phyloP scores from a whole-genome alignment of 2,797 vertebrate species.

The Schizothorax lantsangensis region DNA sequence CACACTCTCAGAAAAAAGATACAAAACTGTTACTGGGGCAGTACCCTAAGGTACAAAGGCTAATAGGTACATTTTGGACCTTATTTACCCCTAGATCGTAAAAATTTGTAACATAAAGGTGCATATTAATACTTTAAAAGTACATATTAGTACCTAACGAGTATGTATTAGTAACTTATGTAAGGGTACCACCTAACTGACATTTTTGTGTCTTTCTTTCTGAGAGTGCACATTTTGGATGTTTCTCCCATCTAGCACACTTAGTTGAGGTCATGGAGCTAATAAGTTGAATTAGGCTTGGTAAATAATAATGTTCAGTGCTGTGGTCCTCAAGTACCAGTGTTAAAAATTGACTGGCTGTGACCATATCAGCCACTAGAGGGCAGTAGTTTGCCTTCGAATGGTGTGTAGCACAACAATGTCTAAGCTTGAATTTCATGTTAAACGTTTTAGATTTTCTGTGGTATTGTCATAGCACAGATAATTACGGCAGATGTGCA shows the following conservation, averaged over 20 bases:
- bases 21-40: neutral
- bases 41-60: neutral
- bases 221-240: neutral
- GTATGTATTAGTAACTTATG: neutral
- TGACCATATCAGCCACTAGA: constrained; percentile 16
- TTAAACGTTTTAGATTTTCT: neutral
- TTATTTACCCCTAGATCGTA: neutral
- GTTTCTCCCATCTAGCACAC: neutral
- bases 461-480: neutral
- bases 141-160: neutral
- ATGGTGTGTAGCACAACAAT: neutral
- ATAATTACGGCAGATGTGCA: neutral
- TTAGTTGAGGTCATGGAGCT: neutral
- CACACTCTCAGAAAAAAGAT: neutral
- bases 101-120: neutral
- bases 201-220: neutral
- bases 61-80: neutral
- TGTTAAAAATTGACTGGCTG: neutral
- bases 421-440: neutral
- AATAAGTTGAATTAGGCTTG: neutral
- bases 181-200: neutral
- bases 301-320: neutral
- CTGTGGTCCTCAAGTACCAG: neutral
- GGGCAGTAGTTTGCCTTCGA: neutral
- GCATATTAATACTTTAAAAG: neutral